Percentiles rank a stretch among this genome's conserved stretches.
These are phyloP conservation scores for Atta texana DNA, from an alignment of 1,140 invertebrate genomes.

Conservation along the genomic window DNA sequence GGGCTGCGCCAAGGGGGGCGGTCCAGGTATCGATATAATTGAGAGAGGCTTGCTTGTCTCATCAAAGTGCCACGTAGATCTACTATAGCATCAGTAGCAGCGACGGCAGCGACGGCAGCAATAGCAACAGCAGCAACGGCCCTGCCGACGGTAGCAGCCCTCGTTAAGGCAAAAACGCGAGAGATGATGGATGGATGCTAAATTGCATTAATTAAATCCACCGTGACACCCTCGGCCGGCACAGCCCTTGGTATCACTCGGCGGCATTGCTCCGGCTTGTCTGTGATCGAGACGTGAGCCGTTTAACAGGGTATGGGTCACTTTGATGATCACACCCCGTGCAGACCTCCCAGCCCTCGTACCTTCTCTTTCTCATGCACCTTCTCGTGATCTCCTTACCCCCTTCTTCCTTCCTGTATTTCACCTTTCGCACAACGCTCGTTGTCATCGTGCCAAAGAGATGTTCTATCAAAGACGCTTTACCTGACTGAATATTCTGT, in stretches of 20 bases:
- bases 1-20: constrained; percentile 48
- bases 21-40: constrained; percentile 82
- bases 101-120: background rate
- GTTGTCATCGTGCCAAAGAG: constrained; percentile 18
- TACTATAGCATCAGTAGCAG: constrained; percentile 70
- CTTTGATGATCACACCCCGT: constrained; percentile 81
- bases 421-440: background rate
- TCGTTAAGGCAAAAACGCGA: constrained; percentile 86
- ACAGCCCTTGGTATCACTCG: constrained; percentile 79
- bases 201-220: constrained; percentile 87
- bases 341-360: constrained; percentile 17
- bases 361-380: constrained; percentile 6
- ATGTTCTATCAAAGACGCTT: constrained; percentile 52
- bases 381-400: constrained; percentile 2
- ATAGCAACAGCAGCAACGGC: constrained; percentile 36
- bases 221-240: constrained; percentile 81
- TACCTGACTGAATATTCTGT: constrained; percentile 47
- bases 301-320: constrained; percentile 79
- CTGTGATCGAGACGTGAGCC: constrained; percentile 79
- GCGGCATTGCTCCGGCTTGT: constrained; percentile 66
- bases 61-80: constrained; percentile 82
- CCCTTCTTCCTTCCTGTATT: background rate
- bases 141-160: constrained; percentile 67
- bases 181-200: constrained; percentile 86
- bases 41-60: constrained; percentile 77